phyloP scores from a whole-genome alignment of 2,113 vertebrate species.

The Gallinago paraguaiae region DNA sequence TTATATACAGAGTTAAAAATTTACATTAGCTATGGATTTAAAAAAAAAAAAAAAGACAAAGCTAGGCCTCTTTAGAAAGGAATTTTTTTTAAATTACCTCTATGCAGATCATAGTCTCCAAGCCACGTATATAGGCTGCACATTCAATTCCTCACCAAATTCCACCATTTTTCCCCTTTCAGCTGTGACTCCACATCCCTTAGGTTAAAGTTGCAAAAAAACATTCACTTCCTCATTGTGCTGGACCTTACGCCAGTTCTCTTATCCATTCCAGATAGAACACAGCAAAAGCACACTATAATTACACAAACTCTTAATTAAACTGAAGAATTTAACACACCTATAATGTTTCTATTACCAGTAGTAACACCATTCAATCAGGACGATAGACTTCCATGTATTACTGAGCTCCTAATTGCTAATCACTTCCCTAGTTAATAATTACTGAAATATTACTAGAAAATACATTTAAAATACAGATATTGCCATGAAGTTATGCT shows the following conservation, averaged over 20 bases:
- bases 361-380: conserved; percentile 68
- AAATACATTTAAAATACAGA: conserved; percentile 41
- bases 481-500: neutral
- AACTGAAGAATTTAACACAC: conserved; percentile 57
- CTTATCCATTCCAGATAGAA: conserved; percentile 38
- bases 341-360: conserved; percentile 59
- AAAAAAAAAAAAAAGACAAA: neutral
- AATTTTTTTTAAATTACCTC: neutral
- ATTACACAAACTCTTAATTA: conserved; percentile 74
- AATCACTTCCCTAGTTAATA: conserved; percentile 57
- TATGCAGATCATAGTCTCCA: neutral
- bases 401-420: conserved; percentile 71
- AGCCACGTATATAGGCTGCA: rapidly evolving
- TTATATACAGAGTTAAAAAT: neutral
- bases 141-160: neutral
- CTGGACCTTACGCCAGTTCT: conserved; percentile 27
- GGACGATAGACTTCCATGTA: conserved; percentile 63
- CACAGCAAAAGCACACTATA: conserved; percentile 46
- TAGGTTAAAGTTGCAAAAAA: neutral
- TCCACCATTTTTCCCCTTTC: neutral
- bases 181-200: neutral
- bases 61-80: neutral
- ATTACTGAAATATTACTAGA: conserved; percentile 40
- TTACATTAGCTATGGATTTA: neutral
- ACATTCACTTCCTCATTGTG: neutral